Evolutionary conservation across 2,888 invertebrate genomes (phyloP), one percentile per base, ranked within the genome.

Genomic region (Mantis religiosa): DNA sequence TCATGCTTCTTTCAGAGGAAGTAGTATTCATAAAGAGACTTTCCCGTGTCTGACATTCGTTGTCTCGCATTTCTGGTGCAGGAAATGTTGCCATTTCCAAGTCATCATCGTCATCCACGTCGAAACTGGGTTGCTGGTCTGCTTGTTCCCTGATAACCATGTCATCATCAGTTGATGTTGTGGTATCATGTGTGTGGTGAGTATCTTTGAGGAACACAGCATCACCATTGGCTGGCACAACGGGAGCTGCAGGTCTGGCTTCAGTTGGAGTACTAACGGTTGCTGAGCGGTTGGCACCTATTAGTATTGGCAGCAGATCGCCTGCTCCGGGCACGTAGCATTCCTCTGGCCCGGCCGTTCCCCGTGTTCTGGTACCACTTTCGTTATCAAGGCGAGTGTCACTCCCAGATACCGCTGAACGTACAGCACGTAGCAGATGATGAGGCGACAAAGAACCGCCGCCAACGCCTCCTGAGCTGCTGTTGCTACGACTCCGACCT

Each of bases 41-140:
- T 92, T 97, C 97, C 91, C 97, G 95, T 0, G 98, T 98, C 92
- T 98, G 98, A 92, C 97, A 98, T 88, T 96, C 96, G 92, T 95
- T 96, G 92, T 96, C 96, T 91, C 96, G 95, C 95, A 96, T 96
- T 92, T 95, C 95, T 3, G 95, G 94, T 89, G 93, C 85, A 8
- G 89, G 87, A 54, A 83, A 89, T 25, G 88, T 81, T 27, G 87
- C 83, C 89, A 89, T 41, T 34, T 88, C 88, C 81, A 88, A 20
- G 25, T 89, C 88, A 54, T 87, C 88, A 15, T 88, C 87, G n/a
- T 88, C 89, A 30, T 85, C 87, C 14, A 71, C 20, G 15, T 71
- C 54, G 54, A 71, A 71, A 4, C 54, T 71, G 20, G 54, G 54
- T 1, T 20, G 54, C 6, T 86, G 34, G 8, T 82, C 85, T 28